These are phyloP conservation scores for Nothobranchius furzeri DNA, from an alignment of 2,113 vertebrate genomes.

Conservation along the genomic window DNA sequence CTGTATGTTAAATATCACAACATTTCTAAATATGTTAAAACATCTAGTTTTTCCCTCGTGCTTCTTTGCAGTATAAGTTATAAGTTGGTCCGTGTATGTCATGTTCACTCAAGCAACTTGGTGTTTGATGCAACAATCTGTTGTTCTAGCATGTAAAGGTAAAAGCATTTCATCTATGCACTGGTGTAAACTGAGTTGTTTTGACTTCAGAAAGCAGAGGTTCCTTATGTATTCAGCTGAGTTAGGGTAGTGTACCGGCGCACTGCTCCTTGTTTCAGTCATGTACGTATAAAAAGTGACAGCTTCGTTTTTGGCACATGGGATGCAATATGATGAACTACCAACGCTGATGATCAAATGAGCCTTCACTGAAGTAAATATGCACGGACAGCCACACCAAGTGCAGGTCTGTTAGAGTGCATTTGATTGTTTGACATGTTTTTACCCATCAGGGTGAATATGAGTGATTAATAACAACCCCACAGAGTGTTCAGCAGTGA, in stretches of 20 bases:
- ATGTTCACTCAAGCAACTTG: background rate
- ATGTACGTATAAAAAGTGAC: slow-evolving; percentile 15
- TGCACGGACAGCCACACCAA: slow-evolving; percentile 46
- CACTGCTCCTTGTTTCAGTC: slow-evolving; percentile 16
- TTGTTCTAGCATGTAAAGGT: no score
- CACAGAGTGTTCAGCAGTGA: slow-evolving; percentile 54
- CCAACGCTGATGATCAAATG: slow-evolving; percentile 50
- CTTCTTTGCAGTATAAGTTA: background rate
- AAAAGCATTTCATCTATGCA: background rate
- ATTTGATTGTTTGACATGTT: slow-evolving; percentile 73
- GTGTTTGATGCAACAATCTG: background rate
- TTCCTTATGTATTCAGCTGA: background rate
- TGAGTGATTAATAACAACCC: slow-evolving; percentile 76
- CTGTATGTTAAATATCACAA: no score
- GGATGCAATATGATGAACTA: slow-evolving; percentile 46
- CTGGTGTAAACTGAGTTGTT: background rate
- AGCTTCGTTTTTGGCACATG: slow-evolving; percentile 35
- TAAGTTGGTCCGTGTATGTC: background rate
- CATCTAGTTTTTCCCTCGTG: background rate
- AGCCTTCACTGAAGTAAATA: slow-evolving; percentile 63
- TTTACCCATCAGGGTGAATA: slow-evolving; percentile 65
- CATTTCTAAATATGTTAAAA: no score
- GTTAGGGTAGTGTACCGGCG: background rate
- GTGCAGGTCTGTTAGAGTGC: slow-evolving; percentile 52
- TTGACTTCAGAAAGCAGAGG: background rate